Evolutionary conservation across 2,797 vertebrate species (phyloP).

Genomic region (Gorsachius magnificus): DNA sequence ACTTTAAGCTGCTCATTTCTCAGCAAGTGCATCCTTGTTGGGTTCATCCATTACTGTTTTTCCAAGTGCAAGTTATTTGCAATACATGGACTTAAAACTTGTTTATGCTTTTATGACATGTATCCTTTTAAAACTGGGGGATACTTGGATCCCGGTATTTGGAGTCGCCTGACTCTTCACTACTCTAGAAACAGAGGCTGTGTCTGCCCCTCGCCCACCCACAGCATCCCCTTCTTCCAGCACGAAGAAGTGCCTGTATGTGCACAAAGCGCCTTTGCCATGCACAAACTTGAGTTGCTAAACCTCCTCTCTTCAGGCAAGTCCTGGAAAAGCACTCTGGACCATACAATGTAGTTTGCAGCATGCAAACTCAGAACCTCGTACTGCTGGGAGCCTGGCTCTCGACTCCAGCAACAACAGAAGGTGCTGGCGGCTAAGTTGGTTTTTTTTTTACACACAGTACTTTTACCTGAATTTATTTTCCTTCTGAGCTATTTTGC

Average conservation of each 20-base stretch:
- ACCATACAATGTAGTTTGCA: fast-evolving
- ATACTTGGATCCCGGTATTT: not conserved
- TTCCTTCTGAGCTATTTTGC: not conserved
- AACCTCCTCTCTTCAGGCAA: not conserved
- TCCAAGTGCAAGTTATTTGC: not conserved
- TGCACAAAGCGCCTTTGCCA: not conserved
- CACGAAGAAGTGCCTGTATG: not conserved
- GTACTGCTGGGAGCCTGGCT: not conserved
- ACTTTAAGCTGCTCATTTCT: not conserved
- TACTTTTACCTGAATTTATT: not conserved
- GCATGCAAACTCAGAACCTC: not conserved
- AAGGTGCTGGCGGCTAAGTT: not conserved
- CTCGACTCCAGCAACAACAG: not conserved
- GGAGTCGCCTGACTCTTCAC: not conserved
- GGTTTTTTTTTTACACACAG: not conserved
- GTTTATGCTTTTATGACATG: not conserved
- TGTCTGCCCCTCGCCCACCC: not conserved
- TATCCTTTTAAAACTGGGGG: not conserved
- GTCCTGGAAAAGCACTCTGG: not conserved
- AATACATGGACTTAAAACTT: fast-evolving
- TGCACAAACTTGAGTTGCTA: fast-evolving
- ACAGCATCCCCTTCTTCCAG: not conserved
- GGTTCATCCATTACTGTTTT: not conserved
- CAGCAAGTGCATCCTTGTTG: not conserved
- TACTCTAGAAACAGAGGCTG: not conserved